Evolutionary conservation across 2,888 invertebrate genomes (phyloP).

Genomic region (Xylota sylvarum): DNA sequence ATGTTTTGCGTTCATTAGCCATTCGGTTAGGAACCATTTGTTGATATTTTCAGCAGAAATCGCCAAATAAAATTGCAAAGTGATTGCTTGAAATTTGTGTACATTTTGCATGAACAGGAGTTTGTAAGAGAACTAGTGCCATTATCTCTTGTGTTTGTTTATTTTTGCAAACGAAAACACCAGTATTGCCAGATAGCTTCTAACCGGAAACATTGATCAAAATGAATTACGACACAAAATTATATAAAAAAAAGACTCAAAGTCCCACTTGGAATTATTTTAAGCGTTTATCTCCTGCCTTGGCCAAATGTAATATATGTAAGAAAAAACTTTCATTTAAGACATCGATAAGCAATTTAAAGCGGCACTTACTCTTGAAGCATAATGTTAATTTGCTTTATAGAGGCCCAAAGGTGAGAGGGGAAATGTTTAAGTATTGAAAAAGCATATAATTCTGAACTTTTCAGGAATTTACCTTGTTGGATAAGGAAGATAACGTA

Average conservation of each 20-base stretch:
- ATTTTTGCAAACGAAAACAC: not conserved
- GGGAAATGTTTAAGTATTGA: no score
- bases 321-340: constrained; percentile 12
- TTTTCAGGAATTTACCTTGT: not conserved
- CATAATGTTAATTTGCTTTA: constrained; percentile 20
- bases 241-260: not conserved
- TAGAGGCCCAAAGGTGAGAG: not conserved
- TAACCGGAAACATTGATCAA: no score
- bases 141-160: not conserved
- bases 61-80: not conserved
- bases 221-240: not conserved
- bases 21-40: not conserved
- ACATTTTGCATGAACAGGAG: not conserved
- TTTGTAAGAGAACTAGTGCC: not conserved
- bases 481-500: not conserved
- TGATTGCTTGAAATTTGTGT: not conserved
- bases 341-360: constrained; percentile 18
- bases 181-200: not conserved
- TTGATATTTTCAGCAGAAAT: not conserved
- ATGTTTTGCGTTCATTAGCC: not conserved
- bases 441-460: no score
- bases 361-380: constrained; percentile 5
- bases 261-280: constrained; percentile 34
- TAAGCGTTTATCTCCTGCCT: not conserved
- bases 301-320: constrained; percentile 25